Evolutionary conservation across 2,797 vertebrate species (phyloP).

Genomic region (Eulemur rubriventer): DNA sequence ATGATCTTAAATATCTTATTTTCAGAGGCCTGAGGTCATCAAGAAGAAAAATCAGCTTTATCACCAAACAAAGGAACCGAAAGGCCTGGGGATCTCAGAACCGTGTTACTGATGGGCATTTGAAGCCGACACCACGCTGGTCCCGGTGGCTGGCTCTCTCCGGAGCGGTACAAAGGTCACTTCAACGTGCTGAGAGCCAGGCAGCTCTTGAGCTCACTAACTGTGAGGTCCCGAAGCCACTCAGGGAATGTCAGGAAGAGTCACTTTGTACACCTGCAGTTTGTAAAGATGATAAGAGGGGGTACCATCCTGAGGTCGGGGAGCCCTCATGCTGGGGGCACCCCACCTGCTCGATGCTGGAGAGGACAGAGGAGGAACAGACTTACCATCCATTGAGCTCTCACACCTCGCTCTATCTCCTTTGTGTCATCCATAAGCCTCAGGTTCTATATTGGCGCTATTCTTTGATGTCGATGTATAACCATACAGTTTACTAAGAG

Average conservation of each 20-base stretch:
- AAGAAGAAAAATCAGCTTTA: slow-evolving; percentile 31
- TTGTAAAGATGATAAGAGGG: background rate
- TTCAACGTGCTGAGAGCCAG: background rate
- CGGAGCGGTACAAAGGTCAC: background rate
- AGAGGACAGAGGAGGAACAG: background rate
- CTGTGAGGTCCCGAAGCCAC: background rate
- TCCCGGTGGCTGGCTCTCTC: background rate
- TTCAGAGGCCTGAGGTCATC: background rate
- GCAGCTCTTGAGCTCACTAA: background rate
- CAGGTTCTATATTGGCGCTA: background rate
- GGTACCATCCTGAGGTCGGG: background rate
- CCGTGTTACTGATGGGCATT: background rate
- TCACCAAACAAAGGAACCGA: background rate
- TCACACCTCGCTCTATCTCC: background rate
- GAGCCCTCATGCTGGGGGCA: background rate
- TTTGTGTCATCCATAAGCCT: background rate
- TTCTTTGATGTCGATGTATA: background rate
- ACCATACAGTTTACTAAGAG: background rate
- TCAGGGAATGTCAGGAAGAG: background rate
- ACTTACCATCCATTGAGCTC: background rate
- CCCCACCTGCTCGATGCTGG: background rate
- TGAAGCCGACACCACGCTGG: background rate
- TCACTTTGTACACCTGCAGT: background rate
- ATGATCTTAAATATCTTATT: background rate
- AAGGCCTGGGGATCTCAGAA: background rate